Conservation (phyloP, 2,797 vertebrate genomes). For the Myoxocephalus aenaeus region DNA sequence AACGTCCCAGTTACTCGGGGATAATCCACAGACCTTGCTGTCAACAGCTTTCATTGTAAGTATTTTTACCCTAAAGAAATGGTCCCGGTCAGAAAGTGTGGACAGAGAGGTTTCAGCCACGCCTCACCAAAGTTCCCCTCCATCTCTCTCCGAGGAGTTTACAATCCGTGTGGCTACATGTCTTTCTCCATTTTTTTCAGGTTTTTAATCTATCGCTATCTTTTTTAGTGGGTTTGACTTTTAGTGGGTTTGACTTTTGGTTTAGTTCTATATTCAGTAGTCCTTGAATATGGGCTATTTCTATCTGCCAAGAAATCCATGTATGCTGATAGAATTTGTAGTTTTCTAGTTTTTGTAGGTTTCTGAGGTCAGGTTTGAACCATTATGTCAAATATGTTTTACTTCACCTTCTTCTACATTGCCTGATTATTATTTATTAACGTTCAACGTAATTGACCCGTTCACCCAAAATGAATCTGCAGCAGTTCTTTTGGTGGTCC, state of each 20-base stretch:
- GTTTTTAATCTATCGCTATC: background rate
- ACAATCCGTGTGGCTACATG: background rate
- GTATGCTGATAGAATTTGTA: background rate
- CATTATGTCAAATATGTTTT: background rate
- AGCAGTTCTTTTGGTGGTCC: too few species aligned
- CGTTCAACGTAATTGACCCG: background rate
- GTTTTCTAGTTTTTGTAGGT: background rate
- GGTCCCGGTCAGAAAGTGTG: background rate
- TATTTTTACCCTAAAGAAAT: background rate
- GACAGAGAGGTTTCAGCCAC: slow-evolving; percentile 3
- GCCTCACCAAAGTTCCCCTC: background rate
- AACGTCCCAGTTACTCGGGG: background rate
- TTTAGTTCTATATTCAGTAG: background rate
- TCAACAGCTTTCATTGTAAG: background rate
- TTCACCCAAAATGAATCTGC: background rate
- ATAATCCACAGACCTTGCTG: background rate
- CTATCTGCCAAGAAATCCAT: background rate
- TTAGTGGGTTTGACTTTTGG: background rate
- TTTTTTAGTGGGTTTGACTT: background rate
- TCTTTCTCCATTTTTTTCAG: background rate
- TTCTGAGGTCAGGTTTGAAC: background rate
- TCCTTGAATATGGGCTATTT: background rate
- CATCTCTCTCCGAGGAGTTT: background rate
- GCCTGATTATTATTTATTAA: background rate
- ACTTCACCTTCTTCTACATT: background rate